Evolutionary conservation across 37 sponge, comb jelly and placozoan genomes (phyloP), one percentile per base, ranked within the genome.

Genomic region (Petrosia ficiformis): DNA sequence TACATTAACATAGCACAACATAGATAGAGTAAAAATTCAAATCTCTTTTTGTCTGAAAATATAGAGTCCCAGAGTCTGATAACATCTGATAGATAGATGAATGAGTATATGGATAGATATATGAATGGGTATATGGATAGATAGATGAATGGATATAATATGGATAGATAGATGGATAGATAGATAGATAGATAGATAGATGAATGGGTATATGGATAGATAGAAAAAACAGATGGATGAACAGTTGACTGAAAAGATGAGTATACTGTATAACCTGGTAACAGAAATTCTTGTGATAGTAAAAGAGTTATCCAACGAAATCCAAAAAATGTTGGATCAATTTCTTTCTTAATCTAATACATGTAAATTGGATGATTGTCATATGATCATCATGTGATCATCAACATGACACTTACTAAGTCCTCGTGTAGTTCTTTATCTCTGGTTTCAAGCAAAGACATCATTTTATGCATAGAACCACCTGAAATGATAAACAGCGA

Each of bases 271-370:
- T 68, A 64, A 87, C 94, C 97, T 41, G 99, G 99, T 2, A 95
- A 75, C 19, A 90, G 67, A 65, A 97, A 95, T 42, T 97, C 99
- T 71, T 97, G 99, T 19, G 99, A 97, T 36, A 97, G 87, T 6
- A 97, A 77, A 10, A 97, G 70, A 0, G 99, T 95, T 29, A 95
- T 74, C 99, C 99, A 97, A 3, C 99, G 78, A 64, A 97, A 95
- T 2, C 78, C 83, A 76, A 89, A 97, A 73, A 81, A 97, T 36
- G 86, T 77, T 32, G 97, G 90, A 14, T 87, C 78, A 28, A 96
- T 54, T 4, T 83, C 76, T 42, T 80, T 43, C 21, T 59, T 66
- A 4, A 42, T 73, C 95, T 94, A 39, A 33, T 8, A 48, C 21
- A 19, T 29, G 6, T 72, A 19, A 44, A 10, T 26, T 22, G 21